Conservation (phyloP, 2,113 vertebrate genomes). For the Cryptomyrus ogoouensis region DNA sequence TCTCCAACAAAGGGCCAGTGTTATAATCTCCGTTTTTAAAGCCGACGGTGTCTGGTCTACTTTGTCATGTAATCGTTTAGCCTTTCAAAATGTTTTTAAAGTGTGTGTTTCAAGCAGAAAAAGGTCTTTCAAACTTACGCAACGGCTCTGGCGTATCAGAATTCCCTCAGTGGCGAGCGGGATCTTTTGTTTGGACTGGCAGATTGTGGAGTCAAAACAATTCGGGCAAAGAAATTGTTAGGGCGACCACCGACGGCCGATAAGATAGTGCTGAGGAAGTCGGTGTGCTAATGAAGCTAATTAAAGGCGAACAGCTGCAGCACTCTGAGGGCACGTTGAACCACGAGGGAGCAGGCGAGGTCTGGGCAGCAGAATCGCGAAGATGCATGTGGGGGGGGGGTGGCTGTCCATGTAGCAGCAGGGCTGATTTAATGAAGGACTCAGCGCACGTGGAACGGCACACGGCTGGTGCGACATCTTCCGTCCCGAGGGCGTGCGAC, state of each 20-base stretch:
- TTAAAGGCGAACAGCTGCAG: neutral
- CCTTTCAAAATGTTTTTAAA: neutral
- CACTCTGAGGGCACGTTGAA: neutral
- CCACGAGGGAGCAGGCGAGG: neutral
- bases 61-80: neutral
- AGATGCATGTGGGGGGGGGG: neutral
- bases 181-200: neutral
- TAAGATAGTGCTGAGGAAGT: neutral
- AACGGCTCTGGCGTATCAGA: neutral
- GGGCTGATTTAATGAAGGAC: neutral
- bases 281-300: slow-evolving; percentile 7
- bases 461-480: neutral
- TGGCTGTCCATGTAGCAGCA: neutral
- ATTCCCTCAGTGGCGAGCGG: neutral
- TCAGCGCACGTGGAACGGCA: neutral
- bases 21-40: neutral
- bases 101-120: neutral
- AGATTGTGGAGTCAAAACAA: neutral
- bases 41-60: neutral
- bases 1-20: neutral
- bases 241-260: neutral
- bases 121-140: neutral
- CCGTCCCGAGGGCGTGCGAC: neutral
- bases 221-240: neutral
- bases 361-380: neutral